Conservation (phyloP, 1,140 invertebrate species). For the Gryon sp. region DNA sequence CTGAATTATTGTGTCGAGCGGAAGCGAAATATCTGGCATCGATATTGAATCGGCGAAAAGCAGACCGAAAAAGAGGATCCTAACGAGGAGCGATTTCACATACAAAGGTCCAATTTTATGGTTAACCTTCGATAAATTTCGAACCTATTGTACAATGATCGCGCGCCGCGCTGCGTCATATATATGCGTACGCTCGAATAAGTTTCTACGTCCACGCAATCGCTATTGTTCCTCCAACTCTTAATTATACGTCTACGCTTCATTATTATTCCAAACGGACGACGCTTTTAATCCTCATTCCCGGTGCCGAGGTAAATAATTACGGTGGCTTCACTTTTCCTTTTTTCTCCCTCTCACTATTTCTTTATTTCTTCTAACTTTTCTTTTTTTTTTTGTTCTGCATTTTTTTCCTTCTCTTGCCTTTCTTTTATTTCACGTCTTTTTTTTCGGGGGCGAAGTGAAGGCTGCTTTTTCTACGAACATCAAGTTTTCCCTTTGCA, state of each 20-base stretch:
- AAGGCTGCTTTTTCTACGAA: too few species aligned
- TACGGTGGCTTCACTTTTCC: conserved; percentile 51
- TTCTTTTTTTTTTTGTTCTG: too few species aligned
- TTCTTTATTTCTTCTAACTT: too few species aligned
- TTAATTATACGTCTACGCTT: conserved; percentile 62
- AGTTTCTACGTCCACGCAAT: conserved; percentile 56
- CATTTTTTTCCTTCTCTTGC: too few species aligned
- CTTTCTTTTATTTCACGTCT: too few species aligned
- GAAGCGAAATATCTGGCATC: conserved; percentile 75
- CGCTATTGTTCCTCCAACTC: conserved; percentile 61
- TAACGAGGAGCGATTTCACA: conserved; percentile 70
- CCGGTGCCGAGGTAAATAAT: conserved; percentile 55
- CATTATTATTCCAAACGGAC: conserved; percentile 60
- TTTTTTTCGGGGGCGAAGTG: too few species aligned
- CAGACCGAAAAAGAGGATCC: conserved; percentile 61
- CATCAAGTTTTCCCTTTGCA: too few species aligned
- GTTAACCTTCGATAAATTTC: conserved; percentile 71
- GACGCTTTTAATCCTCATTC: conserved; percentile 59
- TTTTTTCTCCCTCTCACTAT: conserved; percentile 29
- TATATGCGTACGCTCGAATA: conserved; percentile 58
- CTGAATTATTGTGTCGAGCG: conserved; percentile 76
- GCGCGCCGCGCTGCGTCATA: conserved; percentile 50
- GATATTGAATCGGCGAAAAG: conserved; percentile 73
- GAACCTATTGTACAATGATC: conserved; percentile 53
- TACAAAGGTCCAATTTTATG: conserved; percentile 70